Base-by-base conservation (phyloP, 2,797 vertebrate species). In the Falco columbarius region DNA sequence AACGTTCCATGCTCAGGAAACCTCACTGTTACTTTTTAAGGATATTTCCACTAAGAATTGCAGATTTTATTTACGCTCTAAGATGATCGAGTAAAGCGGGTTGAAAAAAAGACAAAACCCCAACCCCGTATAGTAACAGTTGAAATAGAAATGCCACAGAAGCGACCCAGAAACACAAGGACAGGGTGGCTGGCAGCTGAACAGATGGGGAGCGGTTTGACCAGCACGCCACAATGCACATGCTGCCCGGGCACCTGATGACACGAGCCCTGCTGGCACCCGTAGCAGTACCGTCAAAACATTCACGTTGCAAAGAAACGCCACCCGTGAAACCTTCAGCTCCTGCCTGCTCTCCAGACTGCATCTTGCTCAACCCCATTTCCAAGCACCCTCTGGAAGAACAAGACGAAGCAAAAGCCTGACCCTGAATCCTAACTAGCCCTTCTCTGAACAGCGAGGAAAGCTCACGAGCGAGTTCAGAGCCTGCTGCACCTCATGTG, bases 111-210 rank as follows among this genome's bases (percentile, higher is more conserved):
- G 65, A 72, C 68, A 87, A 27, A 58, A 65, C 1, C 6, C 36
- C 81, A 96, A 85, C 71, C 84, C 86, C 80, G 61, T 79, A 81
- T 55, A 84, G 27, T 66, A 95, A 94, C 89, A 87, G 85, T 67
- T 75, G 92, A 94, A 95, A 95, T 13, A 81, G 40, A 65, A 73
- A 96, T 89, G 88, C 93, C 94, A 91, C 75, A 88, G 90, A 22
- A 75, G 65, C 15, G 24, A 65, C 51, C 32, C 18, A 51, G 54
- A 68, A 81, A 86, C 17, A 62, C 70, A 79, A 58, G 79, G 73
- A 86, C 55, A 67, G 90, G 88, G 93, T 14, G 74, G 36, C 38
- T 67, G 80, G 17, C 68, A 36, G 52, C 75, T 27, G n/a, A 68
- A 52, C 34, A 79, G 71, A 46, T 0, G 3, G 30, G 34, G 58